Evolutionary conservation across 2,888 invertebrate species (phyloP).

Genomic region (Deilephila porcellus): DNA sequence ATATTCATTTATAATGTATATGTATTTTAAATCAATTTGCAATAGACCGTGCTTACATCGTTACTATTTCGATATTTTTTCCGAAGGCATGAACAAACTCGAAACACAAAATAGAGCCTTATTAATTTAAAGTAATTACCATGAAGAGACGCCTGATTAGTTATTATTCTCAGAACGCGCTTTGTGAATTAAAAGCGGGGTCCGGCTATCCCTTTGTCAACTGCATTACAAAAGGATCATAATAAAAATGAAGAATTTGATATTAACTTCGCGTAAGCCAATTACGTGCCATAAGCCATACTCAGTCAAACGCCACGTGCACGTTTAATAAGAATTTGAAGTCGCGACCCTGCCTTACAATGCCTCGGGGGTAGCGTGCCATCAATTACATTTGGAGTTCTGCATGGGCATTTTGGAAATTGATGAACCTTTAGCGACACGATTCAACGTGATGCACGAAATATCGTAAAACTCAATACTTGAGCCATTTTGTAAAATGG

Average conservation of each 20-base stretch:
- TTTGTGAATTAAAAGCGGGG: background rate
- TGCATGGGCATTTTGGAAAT: constrained; percentile 9
- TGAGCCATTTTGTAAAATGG: too few species aligned
- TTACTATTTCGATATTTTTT: background rate
- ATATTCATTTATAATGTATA: too few species aligned
- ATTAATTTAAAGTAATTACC: background rate
- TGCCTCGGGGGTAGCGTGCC: constrained; percentile 9
- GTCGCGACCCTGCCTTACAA: constrained; percentile 8
- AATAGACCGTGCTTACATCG: too few species aligned
- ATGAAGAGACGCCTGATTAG: constrained; percentile 5
- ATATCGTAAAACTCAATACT: too few species aligned
- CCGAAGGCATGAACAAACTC: background rate
- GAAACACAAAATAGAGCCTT: background rate
- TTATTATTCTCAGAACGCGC: constrained; percentile 6
- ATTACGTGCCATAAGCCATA: constrained; percentile 12
- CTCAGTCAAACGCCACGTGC: constrained; percentile 27
- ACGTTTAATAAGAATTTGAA: constrained; percentile 23
- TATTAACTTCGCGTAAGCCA: constrained; percentile 23
- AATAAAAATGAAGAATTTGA: constrained; percentile 17
- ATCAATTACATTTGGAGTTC: constrained; percentile 14
- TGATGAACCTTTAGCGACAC: background rate
- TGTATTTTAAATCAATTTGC: too few species aligned
- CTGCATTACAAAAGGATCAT: constrained; percentile 12
- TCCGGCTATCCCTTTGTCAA: background rate
- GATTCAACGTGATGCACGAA: background rate